A percentile compares a stretch with the other conserved stretches of the same genome.
Evolutionary conservation across 2,888 invertebrate species (phyloP).

Genomic region (Epistrophella euchroma): DNA sequence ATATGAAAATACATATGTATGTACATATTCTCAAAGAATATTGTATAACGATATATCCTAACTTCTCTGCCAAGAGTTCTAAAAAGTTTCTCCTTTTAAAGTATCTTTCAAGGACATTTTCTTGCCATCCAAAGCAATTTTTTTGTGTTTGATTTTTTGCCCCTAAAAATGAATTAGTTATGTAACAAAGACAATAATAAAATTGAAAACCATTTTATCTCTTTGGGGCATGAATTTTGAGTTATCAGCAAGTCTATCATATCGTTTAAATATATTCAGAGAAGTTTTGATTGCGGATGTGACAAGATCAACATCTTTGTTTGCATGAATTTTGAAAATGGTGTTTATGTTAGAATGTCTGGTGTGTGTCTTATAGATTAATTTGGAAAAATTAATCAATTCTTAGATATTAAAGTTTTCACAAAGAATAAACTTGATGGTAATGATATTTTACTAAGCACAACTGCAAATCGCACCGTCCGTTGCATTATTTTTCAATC

Average conservation of each 20-base stretch:
- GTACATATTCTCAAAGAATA: background rate
- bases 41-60: constrained; percentile 4
- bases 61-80: background rate
- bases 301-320: background rate
- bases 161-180: background rate
- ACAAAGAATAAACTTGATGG: too few relatives aligned
- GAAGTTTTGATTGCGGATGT: background rate
- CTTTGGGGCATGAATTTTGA: background rate
- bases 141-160: background rate
- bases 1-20: background rate
- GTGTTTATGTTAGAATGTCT: too few relatives aligned
- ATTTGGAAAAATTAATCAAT: too few relatives aligned
- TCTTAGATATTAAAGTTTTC: too few relatives aligned
- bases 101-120: background rate
- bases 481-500: too few relatives aligned
- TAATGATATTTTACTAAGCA: too few relatives aligned
- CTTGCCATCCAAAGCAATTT: background rate
- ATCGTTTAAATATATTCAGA: background rate
- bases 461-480: too few relatives aligned
- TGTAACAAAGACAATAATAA: background rate
- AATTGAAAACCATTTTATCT: background rate
- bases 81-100: background rate
- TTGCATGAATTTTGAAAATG: background rate
- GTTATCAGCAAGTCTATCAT: background rate
- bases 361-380: too few relatives aligned